These are phyloP conservation scores for Tinea trinotella DNA, from an alignment of 2,888 invertebrate species.

Conservation along the genomic window DNA sequence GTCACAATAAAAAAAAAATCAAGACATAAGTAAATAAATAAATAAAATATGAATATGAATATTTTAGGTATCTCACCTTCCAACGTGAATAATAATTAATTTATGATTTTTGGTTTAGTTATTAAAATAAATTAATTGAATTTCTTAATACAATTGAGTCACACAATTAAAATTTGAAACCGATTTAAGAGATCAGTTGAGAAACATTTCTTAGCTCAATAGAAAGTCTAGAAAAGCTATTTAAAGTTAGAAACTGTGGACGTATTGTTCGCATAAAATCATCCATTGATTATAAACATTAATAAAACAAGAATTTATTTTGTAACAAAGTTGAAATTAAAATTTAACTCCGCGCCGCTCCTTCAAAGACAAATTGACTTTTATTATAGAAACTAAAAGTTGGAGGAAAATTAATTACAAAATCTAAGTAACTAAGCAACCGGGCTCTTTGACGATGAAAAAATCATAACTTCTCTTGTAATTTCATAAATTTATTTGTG, in stretches of 20 bases:
- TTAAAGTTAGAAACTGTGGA: background rate
- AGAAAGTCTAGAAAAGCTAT: background rate
- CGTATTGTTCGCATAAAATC: slow-evolving; percentile 1
- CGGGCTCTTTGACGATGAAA: background rate
- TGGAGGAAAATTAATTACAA: slow-evolving; percentile 1
- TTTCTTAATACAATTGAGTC: too few species aligned
- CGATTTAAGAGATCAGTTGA: background rate
- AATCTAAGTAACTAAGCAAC: background rate
- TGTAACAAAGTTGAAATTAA: slow-evolving; percentile 2
- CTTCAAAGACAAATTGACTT: slow-evolving; percentile 4
- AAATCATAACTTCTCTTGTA: background rate
- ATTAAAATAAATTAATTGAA: too few species aligned
- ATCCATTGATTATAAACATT: slow-evolving; percentile 5
- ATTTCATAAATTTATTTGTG: background rate
- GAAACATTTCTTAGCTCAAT: background rate
- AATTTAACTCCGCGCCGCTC: background rate
- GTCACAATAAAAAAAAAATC: too few species aligned
- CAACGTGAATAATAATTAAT: too few species aligned
- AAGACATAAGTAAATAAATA: too few species aligned
- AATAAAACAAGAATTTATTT: background rate
- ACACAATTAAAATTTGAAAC: background rate
- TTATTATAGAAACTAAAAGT: background rate
- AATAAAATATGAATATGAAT: too few species aligned
- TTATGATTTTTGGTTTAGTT: too few species aligned
- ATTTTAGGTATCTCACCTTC: too few species aligned